Evolutionary conservation across 2,888 invertebrate genomes (phyloP).

Genomic region (Blastobasis adustella): DNA sequence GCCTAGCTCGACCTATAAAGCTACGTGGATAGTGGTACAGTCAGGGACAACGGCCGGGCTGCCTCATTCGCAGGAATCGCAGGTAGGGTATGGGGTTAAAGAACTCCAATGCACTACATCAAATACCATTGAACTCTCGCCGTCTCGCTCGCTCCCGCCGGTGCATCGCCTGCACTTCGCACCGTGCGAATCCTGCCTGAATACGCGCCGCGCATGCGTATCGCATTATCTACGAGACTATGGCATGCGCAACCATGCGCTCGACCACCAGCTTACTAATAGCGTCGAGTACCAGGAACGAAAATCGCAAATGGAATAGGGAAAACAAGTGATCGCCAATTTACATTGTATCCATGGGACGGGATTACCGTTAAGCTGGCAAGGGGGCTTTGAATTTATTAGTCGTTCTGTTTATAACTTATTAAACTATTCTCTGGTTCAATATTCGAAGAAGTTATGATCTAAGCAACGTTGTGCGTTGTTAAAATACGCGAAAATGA

Average conservation of each 20-base stretch:
- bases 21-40: conserved; percentile 64
- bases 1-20: conserved; percentile 68
- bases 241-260: conserved; percentile 30
- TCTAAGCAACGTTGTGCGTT: too few relatives aligned
- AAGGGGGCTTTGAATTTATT: too few relatives aligned
- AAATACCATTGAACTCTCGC: conserved; percentile 72
- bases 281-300: background rate
- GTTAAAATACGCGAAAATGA: too few relatives aligned
- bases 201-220: conserved; percentile 69
- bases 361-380: too few relatives aligned
- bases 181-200: conserved; percentile 70
- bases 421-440: too few relatives aligned
- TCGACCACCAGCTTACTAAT: background rate
- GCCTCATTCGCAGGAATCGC: conserved; percentile 72
- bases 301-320: background rate
- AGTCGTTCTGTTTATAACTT: too few relatives aligned
- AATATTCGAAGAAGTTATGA: too few relatives aligned
- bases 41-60: conserved; percentile 72
- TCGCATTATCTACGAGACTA: conserved; percentile 56
- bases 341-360: too few relatives aligned
- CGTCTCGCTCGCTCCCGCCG: conserved; percentile 57
- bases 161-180: conserved; percentile 53
- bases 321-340: background rate
- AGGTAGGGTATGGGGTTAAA: conserved; percentile 76
- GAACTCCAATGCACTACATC: conserved; percentile 74